These are phyloP conservation scores for Phoebastria nigripes DNA, from an alignment of 2,797 vertebrate genomes.

Conservation along the genomic window DNA sequence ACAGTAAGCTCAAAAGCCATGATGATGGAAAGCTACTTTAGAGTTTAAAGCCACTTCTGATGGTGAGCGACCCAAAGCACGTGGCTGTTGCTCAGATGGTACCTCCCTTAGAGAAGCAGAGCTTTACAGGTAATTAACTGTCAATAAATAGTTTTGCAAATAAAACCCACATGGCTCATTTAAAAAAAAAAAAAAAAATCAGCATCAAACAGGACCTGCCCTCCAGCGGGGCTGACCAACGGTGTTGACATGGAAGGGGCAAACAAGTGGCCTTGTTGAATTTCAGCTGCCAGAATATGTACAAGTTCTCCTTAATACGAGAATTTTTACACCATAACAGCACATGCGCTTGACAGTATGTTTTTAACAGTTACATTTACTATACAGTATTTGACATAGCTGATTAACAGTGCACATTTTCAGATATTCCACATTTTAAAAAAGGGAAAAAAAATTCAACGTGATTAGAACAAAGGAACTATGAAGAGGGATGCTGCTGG, in stretches of 20 bases:
- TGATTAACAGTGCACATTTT: conserved; percentile 58
- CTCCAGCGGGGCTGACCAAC: not conserved
- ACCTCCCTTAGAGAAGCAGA: not conserved
- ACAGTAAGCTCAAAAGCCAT: conserved; percentile 70
- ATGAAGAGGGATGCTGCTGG: conserved; percentile 7
- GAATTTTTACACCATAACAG: conserved; percentile 59
- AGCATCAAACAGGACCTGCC: conserved; percentile 5
- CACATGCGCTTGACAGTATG: conserved; percentile 50
- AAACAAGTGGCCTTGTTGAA: conserved; percentile 29
- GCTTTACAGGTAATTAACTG: not conserved
- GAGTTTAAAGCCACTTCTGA: conserved; percentile 41
- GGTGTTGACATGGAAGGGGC: not conserved
- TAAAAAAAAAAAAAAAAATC: not conserved
- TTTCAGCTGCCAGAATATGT: conserved; percentile 70
- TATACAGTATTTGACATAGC: conserved; percentile 47
- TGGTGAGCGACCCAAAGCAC: not conserved
- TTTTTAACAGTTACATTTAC: conserved; percentile 60
- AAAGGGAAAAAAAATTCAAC: not conserved
- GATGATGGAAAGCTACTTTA: conserved; percentile 41
- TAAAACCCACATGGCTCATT: conserved; percentile 14
- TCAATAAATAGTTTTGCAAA: conserved; percentile 55
- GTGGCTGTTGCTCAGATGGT: not conserved
- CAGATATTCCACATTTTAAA: conserved; percentile 49
- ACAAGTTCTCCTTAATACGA: conserved; percentile 41
- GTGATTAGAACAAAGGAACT: conserved; percentile 13